Conservation (phyloP, 2,888 invertebrate species). For the Lithophane ornitopus region DNA sequence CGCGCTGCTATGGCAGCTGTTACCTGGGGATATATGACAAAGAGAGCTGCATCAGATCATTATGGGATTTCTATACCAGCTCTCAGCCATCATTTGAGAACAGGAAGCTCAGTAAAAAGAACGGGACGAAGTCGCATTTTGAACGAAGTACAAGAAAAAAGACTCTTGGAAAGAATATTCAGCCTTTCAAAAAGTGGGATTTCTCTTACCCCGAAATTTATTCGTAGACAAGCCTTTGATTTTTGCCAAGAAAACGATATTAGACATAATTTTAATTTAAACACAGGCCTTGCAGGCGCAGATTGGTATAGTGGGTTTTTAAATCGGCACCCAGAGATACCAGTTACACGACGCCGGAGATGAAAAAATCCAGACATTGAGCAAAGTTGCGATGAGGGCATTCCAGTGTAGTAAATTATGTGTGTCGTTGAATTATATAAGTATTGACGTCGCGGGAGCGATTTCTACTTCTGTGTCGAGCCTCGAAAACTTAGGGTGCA, state of each 20-base stretch:
- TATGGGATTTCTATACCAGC: slow-evolving; percentile 30
- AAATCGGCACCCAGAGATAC: slow-evolving; percentile 22
- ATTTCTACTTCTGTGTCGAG: too few species aligned
- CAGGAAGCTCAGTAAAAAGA: slow-evolving; percentile 26
- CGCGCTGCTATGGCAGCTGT: slow-evolving; percentile 33
- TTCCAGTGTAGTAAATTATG: not conserved
- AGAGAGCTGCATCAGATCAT: slow-evolving; percentile 21
- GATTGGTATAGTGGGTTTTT: slow-evolving; percentile 29
- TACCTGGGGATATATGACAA: slow-evolving; percentile 12
- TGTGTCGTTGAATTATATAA: not conserved
- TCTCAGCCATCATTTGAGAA: slow-evolving; percentile 24
- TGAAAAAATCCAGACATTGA: not conserved
- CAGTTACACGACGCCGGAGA: slow-evolving; percentile 10
- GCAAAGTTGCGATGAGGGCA: not conserved
- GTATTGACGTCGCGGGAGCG: not conserved
- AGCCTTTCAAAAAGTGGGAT: not conserved
- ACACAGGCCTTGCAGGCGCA: not conserved
- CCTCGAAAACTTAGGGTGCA: not conserved
- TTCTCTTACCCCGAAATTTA: slow-evolving; percentile 13
- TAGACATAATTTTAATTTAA: slow-evolving; percentile 16
- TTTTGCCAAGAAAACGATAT: slow-evolving; percentile 21
- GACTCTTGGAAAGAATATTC: slow-evolving; percentile 12
- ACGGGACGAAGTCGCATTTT: slow-evolving; percentile 29
- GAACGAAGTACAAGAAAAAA: slow-evolving; percentile 27
- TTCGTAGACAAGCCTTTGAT: slow-evolving; percentile 11